Evolutionary conservation across 1,140 invertebrate species (phyloP), one percentile per base, ranked within the genome.

Genomic region (Hesperophylax magnus): DNA sequence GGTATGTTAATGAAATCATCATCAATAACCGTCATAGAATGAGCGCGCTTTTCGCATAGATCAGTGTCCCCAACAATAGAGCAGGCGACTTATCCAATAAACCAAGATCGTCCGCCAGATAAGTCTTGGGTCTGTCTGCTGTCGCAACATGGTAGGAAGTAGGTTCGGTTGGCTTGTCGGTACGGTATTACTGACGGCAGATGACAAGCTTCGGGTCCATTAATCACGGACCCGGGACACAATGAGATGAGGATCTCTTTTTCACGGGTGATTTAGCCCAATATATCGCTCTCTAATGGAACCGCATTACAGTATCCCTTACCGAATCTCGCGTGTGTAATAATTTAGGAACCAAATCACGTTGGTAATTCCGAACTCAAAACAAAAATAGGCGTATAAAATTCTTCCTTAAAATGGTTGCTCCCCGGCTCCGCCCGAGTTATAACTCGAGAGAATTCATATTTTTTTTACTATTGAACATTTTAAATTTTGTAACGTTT

Each of bases 231-330:
- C 78, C 14, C 61, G 63, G 78, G 74, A 77, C 78, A 83, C 82
- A 83, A 81, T 83, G 76, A 77, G 82, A 76, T 56, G 34, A 72
- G 79, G 79, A 83, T 83, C 71, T 80, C 77, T 81, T 83, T 80
- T 81, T 81, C 58, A 78, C 77, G 82, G 72, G 58, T 80, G 58
- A 77, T 81, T 83, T 81, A 81, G 69, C 71, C 76, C 52, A 58
- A 65, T 67, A 67, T 34, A 47, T 47, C 39, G 39, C 11, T 14
- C 39, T 47, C 39, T 47, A 47, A 47, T 47, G 39, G 39, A 47
- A 14, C 39, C 39, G 39, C 39, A 47, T 47, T 47, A 47, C 11
- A 3, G 39, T 47, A 47, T 47, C 39, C 39, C 39, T 11, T 47
- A 47, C 39, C 39, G 11, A 47, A 47, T 47, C 39, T 47, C 14